These are phyloP conservation scores for Oncorhynchus tshawytscha DNA, from an alignment of 2,113 vertebrate genomes.

Conservation along the genomic window DNA sequence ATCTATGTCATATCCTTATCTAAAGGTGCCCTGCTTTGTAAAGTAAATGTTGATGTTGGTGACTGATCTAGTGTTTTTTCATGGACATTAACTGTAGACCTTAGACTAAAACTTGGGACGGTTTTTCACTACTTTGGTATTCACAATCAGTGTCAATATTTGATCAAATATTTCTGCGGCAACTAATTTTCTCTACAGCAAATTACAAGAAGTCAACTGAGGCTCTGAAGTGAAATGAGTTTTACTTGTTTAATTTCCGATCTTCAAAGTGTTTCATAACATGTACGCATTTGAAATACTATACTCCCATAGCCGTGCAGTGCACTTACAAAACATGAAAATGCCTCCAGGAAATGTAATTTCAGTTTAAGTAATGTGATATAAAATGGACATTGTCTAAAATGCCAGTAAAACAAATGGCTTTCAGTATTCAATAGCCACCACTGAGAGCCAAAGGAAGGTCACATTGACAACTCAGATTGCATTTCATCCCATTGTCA, in stretches of 20 bases:
- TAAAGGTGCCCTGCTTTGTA: conserved; percentile 14
- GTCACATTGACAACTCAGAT: conserved; percentile 48
- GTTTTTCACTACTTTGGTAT: background rate
- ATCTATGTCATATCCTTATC: no score
- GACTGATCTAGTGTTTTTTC: conserved; percentile 7
- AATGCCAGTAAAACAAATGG: conserved; percentile 70
- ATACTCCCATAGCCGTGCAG: conserved; percentile 59
- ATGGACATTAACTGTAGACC: background rate
- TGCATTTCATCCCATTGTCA: conserved; percentile 37
- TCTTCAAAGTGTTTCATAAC: conserved; percentile 49
- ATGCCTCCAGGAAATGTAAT: conserved; percentile 74
- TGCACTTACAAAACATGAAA: conserved; percentile 71
- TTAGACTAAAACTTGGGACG: background rate
- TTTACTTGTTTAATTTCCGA: conserved; percentile 26
- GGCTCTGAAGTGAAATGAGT: conserved; percentile 56
- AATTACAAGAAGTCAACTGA: conserved; percentile 41
- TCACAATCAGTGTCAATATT: conserved; percentile 7
- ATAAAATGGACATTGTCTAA: conserved; percentile 69
- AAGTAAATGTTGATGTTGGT: conserved; percentile 28
- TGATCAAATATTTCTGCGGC: background rate
- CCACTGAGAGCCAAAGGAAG: conserved; percentile 58
- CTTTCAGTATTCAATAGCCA: conserved; percentile 62
- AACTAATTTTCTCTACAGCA: background rate
- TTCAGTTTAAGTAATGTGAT: conserved; percentile 74
- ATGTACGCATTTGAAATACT: conserved; percentile 57